Base-by-base conservation (phyloP, 2,113 vertebrate genomes). In the Paradisaea rubra region DNA sequence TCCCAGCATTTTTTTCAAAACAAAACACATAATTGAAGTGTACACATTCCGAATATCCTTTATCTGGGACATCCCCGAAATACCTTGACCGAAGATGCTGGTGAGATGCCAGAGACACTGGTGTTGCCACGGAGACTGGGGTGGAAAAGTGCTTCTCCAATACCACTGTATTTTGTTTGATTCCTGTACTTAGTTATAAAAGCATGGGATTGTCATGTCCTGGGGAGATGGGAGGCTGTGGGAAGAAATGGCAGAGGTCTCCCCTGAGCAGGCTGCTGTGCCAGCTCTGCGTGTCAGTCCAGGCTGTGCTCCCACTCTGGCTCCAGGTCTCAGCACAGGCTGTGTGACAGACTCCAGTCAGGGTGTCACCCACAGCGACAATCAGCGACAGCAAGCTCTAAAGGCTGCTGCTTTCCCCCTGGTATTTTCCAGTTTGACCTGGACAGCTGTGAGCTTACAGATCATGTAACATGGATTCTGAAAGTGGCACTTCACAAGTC, bases 401-500 rank as follows among this genome's bases (percentile, higher is more conserved):
- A 96, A 41, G 96, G 97, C 24, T 97, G 90, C 82, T 97, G 95
- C 71, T 95, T 97, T 41, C 77, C 86, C 52, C 27, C 65, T 28
- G 96, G 79, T 15, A 61, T 97, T 45, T 86, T 96, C 70, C 56
- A 70, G 35, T 90, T 97, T 39, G 60, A 94, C 50, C 54, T 95
- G 73, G 92, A 83, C 9, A 96, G 95, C 39, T 77, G 91, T 28
- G 96, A 97, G 54, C 94, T 98, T 85, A 98, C 98, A 90, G 98
- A 92, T 88, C 96, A 96, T 59, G 71, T 97, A 93, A 97, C 94
- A 80, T 69, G 72, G 94, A 97, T 98, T 86, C 94, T 98, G 96
- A 98, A 97, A 92, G 80, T 0, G 73, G 93, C 44, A 31, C 98
- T 93, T 96, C 94, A 94, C 95, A 97, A 95, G 96, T 97, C 82